phyloP scores from a whole-genome alignment of 2,113 vertebrate species.

The Thryonomys swinderianus region DNA sequence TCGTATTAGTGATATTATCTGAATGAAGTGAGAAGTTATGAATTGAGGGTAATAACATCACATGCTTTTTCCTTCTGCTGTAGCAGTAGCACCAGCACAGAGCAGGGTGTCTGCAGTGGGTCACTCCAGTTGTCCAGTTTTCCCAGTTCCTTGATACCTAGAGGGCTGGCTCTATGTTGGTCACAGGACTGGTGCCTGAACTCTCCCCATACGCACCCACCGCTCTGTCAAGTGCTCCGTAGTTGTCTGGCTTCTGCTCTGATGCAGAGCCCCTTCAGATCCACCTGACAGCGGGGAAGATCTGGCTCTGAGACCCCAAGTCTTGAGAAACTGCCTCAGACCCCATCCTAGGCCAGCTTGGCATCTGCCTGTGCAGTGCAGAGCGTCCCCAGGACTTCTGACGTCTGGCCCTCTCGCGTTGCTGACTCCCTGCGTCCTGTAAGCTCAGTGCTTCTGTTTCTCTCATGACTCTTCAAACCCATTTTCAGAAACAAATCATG shows the following conservation, averaged over 20 bases:
- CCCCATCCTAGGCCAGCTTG: not conserved
- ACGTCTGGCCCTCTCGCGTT: not conserved
- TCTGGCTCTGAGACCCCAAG: not conserved
- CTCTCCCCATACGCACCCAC: fast-evolving
- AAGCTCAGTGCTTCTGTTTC: not conserved
- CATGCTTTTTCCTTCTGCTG: not conserved
- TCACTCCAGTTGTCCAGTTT: not conserved
- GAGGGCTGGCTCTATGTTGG: not conserved
- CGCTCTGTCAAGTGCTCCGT: not conserved
- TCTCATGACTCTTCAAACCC: not conserved
- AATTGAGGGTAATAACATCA: not conserved
- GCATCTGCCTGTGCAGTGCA: fast-evolving
- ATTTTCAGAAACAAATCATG: not conserved
- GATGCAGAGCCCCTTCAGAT: not conserved
- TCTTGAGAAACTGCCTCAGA: not conserved
- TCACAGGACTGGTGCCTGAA: not conserved
- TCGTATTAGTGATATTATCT: not conserved
- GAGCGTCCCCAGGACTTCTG: not conserved
- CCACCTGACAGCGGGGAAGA: not conserved
- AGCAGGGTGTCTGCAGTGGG: not conserved
- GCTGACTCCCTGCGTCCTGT: not conserved
- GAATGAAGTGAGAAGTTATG: not conserved
- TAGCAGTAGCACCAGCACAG: not conserved
- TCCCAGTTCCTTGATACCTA: too few relatives aligned
- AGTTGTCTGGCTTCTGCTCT: not conserved